A percentile compares a stretch with the other conserved stretches of the same genome.
Conservation (phyloP, 2,888 invertebrate genomes). For the Ormyrus rosae region DNA sequence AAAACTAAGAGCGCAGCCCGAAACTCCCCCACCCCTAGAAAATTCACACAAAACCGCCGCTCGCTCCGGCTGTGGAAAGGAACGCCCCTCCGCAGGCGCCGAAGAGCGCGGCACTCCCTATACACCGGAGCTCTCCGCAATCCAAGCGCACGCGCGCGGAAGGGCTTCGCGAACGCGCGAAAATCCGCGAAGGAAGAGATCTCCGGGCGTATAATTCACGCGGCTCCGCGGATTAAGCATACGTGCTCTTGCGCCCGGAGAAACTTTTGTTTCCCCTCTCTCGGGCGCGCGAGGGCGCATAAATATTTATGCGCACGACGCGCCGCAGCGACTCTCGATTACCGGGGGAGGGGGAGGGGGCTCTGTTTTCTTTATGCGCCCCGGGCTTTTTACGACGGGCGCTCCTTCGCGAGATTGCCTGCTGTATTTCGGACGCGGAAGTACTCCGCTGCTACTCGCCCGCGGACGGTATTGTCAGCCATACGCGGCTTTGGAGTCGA, state of each 20-base stretch:
- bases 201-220: conserved; percentile 17
- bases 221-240: conserved; percentile 26
- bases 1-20: no score
- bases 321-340: background rate
- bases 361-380: background rate
- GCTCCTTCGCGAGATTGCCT: conserved; percentile 17
- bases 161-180: background rate
- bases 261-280: background rate
- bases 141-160: background rate
- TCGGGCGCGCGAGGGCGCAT: background rate
- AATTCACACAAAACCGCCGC: no score
- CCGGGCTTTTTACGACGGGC: background rate
- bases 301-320: conserved; percentile 31
- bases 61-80: no score
- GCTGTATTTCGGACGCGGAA: no score
- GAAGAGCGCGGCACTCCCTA: no score
- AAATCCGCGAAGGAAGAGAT: conserved; percentile 22
- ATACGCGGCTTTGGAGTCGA: no score
- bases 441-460: no score
- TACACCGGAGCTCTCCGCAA: no score
- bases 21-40: no score
- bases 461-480: no score
- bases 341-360: no score
- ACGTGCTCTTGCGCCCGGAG: background rate
- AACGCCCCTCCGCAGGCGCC: no score